Percentiles rank a stretch among this genome's conserved stretches.
Conservation (phyloP, 2,797 vertebrate genomes). For the Pangasius larnaudii region DNA sequence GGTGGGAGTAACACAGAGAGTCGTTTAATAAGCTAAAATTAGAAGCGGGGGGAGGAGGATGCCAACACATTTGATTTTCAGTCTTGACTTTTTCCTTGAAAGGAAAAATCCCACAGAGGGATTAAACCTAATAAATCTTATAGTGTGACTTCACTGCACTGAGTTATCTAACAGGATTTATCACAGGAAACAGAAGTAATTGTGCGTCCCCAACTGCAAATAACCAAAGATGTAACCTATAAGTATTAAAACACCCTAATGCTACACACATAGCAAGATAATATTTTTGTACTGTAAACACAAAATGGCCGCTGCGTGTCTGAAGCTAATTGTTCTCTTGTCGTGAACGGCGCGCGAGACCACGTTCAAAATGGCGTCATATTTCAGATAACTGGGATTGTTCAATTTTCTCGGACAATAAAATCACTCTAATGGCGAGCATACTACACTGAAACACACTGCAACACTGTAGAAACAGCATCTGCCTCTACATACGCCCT, state of each 20-base stretch:
- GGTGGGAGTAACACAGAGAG: background rate
- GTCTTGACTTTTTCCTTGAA: background rate
- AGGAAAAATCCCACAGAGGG: background rate
- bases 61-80: background rate
- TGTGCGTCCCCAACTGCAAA: background rate
- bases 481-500: background rate
- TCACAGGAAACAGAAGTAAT: background rate
- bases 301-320: conserved; percentile 54
- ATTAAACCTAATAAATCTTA: background rate
- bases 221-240: background rate
- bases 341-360: conserved; percentile 43
- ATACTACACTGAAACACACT: background rate
- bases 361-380: conserved; percentile 79
- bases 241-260: background rate
- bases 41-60: background rate
- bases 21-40: background rate
- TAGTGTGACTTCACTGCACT: background rate
- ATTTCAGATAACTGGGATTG: conserved; percentile 47
- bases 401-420: background rate
- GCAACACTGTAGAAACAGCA: background rate
- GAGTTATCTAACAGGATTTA: background rate
- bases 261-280: background rate
- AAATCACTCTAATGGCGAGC: too few relatives aligned
- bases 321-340: conserved; percentile 41
- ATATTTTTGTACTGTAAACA: conserved; percentile 33